Conservation (phyloP, 2,113 vertebrate genomes). For the Microcebus lehilahytsara region DNA sequence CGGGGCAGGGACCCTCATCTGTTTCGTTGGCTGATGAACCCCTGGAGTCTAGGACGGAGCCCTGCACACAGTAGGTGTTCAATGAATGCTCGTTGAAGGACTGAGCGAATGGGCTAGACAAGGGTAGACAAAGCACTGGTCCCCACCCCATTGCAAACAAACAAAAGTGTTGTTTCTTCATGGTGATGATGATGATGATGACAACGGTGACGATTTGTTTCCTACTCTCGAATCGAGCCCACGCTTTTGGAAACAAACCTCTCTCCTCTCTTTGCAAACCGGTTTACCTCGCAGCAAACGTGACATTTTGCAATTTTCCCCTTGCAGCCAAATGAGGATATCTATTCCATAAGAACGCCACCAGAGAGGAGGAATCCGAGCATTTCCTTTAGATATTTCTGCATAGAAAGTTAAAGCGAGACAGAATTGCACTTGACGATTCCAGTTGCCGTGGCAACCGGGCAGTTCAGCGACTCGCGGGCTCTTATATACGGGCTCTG, state of each 20-base stretch:
- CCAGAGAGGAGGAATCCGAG: background rate
- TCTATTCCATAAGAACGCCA: background rate
- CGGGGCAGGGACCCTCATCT: fast-evolving
- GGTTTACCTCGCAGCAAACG: background rate
- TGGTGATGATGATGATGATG: background rate
- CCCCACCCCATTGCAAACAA: background rate
- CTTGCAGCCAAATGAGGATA: background rate
- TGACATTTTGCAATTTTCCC: background rate
- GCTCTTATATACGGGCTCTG: background rate
- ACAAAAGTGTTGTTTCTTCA: background rate
- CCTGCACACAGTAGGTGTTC: background rate
- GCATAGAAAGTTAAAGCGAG: background rate
- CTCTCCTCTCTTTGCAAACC: background rate
- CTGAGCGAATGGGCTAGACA: background rate
- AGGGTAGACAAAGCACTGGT: background rate
- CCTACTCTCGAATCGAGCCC: background rate
- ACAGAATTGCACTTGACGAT: background rate
- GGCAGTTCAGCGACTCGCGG: fast-evolving
- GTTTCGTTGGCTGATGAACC: background rate
- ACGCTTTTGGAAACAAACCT: background rate
- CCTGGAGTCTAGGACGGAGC: background rate
- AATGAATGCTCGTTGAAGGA: background rate
- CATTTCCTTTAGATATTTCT: conserved; percentile 19
- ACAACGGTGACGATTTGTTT: background rate
- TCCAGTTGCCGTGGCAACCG: conserved; percentile 41